Percentiles rank a stretch among this genome's conserved stretches.
These are phyloP conservation scores for Ctenopoma multispine DNA, from an alignment of 2,797 vertebrate genomes.

Conservation along the genomic window DNA sequence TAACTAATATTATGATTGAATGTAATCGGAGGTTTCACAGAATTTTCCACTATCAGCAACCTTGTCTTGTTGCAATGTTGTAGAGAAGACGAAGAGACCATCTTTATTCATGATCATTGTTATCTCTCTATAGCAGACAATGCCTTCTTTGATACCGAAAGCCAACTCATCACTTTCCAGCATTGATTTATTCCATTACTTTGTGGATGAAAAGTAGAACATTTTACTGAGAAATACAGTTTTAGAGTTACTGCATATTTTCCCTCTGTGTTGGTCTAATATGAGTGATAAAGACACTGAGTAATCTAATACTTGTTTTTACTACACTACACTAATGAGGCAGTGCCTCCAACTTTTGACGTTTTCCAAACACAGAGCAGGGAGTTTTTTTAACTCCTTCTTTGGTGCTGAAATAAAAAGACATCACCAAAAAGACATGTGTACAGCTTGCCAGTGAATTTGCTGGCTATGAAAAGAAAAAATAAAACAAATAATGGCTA, in stretches of 20 bases:
- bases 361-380: slow-evolving; percentile 22
- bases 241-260: neutral
- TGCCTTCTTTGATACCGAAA: neutral
- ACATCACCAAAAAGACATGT: slow-evolving; percentile 23
- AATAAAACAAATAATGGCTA: slow-evolving; percentile 15
- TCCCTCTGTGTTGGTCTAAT: slow-evolving; percentile 6
- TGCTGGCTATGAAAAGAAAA: slow-evolving; percentile 16
- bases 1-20: neutral
- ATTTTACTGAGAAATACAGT: neutral
- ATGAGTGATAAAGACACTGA: slow-evolving; percentile 8
- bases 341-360: slow-evolving; percentile 15
- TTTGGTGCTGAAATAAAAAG: slow-evolving; percentile 48
- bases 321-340: slow-evolving; percentile 16
- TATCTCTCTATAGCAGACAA: neutral
- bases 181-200: neutral
- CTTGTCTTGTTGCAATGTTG: neutral
- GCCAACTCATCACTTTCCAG: neutral
- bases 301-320: slow-evolving; percentile 20
- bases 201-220: slow-evolving; percentile 1
- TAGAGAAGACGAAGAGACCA: neutral
- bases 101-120: neutral
- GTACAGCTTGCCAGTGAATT: slow-evolving; percentile 23
- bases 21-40: neutral
- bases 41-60: neutral
- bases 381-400: slow-evolving; percentile 45